A percentile compares a stretch with the other conserved stretches of the same genome.
Conservation (phyloP, 2,888 invertebrate species). For the Panopea generosa region DNA sequence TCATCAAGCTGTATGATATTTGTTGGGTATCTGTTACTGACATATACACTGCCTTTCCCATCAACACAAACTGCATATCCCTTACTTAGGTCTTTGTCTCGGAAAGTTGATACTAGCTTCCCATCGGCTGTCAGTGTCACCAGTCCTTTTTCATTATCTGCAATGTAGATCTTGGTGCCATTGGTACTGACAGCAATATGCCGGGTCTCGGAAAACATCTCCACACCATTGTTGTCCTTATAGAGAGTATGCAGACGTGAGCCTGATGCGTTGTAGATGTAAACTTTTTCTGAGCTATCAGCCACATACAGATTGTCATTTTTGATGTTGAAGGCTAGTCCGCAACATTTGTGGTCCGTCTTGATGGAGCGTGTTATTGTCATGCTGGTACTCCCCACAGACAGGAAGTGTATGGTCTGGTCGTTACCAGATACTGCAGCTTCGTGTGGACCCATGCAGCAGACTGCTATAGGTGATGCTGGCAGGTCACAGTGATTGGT, state of each 20-base stretch:
- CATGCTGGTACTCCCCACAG: slow-evolving; percentile 5
- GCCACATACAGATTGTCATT: slow-evolving; percentile 35
- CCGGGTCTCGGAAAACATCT: slow-evolving; percentile 29
- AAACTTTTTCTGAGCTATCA: slow-evolving; percentile 31
- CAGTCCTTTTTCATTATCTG: slow-evolving; percentile 33
- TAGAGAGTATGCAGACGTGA: slow-evolving; percentile 12
- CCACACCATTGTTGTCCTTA: slow-evolving; percentile 6
- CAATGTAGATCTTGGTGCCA: slow-evolving; percentile 28
- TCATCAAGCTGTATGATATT: slow-evolving; percentile 13
- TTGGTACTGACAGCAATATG: slow-evolving; percentile 35
- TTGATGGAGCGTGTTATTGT: slow-evolving; percentile 6
- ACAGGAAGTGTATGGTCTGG: slow-evolving; percentile 14
- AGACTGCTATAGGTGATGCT: slow-evolving; percentile 26
- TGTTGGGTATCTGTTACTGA: slow-evolving; percentile 23
- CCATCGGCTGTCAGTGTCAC: slow-evolving; percentile 14
- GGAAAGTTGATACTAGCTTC: slow-evolving; percentile 1
- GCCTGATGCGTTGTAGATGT: slow-evolving; percentile 23
- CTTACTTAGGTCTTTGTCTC: slow-evolving; percentile 24
- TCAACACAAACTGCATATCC: slow-evolving; percentile 41
- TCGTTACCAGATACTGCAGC: slow-evolving; percentile 26
- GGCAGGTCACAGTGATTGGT: slow-evolving; percentile 8
- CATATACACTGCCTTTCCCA: slow-evolving; percentile 19
- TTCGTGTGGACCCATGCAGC: slow-evolving; percentile 12
- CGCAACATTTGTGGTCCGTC: slow-evolving; percentile 32
- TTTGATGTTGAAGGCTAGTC: neutral